phyloP scores from a whole-genome alignment of 1,140 invertebrate species.

The Heliconius hermathena region DNA sequence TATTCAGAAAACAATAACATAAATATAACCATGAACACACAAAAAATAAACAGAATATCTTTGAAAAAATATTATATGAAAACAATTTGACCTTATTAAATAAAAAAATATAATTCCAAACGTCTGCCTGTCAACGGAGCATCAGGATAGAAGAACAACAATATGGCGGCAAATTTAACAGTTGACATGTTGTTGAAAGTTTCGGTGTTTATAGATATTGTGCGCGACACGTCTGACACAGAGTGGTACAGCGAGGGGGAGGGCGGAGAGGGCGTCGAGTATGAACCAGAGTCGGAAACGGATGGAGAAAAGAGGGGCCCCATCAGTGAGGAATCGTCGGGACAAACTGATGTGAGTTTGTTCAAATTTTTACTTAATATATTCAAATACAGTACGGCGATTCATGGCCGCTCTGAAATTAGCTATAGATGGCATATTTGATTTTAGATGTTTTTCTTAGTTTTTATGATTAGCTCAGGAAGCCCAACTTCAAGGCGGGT shows the following conservation, averaged over 20 bases:
- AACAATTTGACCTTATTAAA: not conserved
- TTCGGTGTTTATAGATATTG: slow-evolving; percentile 77
- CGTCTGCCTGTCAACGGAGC: not conserved
- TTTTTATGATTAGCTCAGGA: too few species aligned
- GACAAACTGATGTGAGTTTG: slow-evolving; percentile 68
- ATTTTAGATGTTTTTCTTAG: not conserved
- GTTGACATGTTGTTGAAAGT: slow-evolving; percentile 46
- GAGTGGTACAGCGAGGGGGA: slow-evolving; percentile 56
- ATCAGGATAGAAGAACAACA: not conserved
- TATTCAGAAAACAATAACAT: not conserved
- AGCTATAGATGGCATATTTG: not conserved
- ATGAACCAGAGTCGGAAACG: slow-evolving; percentile 53
- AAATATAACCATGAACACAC: not conserved
- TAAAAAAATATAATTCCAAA: not conserved
- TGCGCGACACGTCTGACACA: slow-evolving; percentile 78
- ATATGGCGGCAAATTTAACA: slow-evolving; percentile 24
- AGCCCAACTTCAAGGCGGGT: too few species aligned
- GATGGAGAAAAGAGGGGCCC: slow-evolving; percentile 55
- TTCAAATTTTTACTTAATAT: not conserved
- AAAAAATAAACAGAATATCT: not conserved
- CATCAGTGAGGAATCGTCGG: slow-evolving; percentile 50
- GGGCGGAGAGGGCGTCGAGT: slow-evolving; percentile 57
- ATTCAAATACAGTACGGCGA: not conserved
- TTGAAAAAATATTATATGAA: not conserved
- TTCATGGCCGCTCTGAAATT: too few species aligned